Evolutionary conservation across 2,888 invertebrate species (phyloP), one percentile per base, ranked within the genome.

Genomic region (Zaprionus bogoriensis): DNA sequence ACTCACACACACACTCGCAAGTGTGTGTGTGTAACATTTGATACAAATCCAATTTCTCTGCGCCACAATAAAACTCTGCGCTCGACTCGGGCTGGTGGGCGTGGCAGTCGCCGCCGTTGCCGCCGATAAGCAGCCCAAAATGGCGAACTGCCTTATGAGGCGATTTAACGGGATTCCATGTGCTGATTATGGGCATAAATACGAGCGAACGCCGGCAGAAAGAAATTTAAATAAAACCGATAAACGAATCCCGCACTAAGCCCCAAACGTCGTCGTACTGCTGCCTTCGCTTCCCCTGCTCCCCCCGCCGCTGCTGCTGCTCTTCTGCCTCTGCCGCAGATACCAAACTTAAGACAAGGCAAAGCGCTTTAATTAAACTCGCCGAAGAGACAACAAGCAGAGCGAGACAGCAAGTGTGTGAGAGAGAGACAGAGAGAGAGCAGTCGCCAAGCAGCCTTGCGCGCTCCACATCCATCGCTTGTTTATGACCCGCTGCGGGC

Each of bases 91-190:
- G 4, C 32, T 64, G 41, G 75, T 57, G 61, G 77, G 74, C 67
- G 72, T 57, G 50, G 69, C 65, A 45, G 61, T 60, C 36, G 65
- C 50, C 27, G 45, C 57, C 41, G 66, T 38, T n/a, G 23, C 14
- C 9, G 50, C 41, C 28, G 87, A 88, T 88, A 84, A 87, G 85
- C 78, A 60, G 67, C 55, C 65, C 65, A 83, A 86, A 81, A 86
- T 83, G 87, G 80, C 80, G 86, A 53, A 79, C 64, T 66, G 80
- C 74, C 86, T 88, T 88, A 88, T 87, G 87, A 83, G 75, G 74
- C 77, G 87, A 81, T 81, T 87, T 87, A 87, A 86, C 77, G 78
- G 87, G 88, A 83, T 88, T 86, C 77, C 77, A 77, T 77, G 74
- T 76, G 74, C 78, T 79, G 84, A 84, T 84, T 87, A 85, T 87